phyloP scores from a whole-genome alignment of 2,113 vertebrate species.

The Protomyctophum bolini region DNA sequence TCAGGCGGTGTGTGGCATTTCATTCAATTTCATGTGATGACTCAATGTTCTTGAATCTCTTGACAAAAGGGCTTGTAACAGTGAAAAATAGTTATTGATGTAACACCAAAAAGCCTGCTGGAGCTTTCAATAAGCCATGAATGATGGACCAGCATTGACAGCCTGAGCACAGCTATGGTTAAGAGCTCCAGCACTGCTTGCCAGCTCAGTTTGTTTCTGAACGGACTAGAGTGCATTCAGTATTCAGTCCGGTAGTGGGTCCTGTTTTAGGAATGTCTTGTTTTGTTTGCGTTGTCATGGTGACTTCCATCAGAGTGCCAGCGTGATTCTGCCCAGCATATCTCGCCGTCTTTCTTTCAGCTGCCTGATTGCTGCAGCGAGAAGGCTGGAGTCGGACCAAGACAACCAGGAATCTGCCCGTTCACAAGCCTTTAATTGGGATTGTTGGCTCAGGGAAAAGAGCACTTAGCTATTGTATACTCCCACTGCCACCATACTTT shows the following conservation, averaged over 20 bases:
- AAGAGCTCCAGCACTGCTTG: constrained; percentile 21
- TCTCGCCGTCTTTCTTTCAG: constrained; percentile 54
- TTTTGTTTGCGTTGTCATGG: constrained; percentile 77
- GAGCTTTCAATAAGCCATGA: constrained; percentile 10
- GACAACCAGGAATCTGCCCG: constrained; percentile 51
- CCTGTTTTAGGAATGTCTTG: constrained; percentile 59
- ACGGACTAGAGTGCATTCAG: constrained; percentile 51
- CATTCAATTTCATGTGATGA: neutral
- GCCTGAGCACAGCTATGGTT: neutral
- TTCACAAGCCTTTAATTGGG: constrained; percentile 52
- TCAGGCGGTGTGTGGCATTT: too few relatives aligned
- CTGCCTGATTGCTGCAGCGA: constrained; percentile 44
- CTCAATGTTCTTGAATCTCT: too few relatives aligned
- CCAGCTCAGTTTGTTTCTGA: constrained; percentile 44
- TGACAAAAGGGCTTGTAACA: too few relatives aligned
- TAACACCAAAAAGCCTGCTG: neutral
- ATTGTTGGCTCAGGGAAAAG: constrained; percentile 52
- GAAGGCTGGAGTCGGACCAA: constrained; percentile 57
- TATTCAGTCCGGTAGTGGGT: constrained; percentile 43
- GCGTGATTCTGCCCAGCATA: constrained; percentile 45
- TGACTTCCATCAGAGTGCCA: constrained; percentile 47
- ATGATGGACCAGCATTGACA: constrained; percentile 20
- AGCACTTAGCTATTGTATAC: constrained; percentile 18
- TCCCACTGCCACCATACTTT: neutral
- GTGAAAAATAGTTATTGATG: neutral